phyloP scores from a whole-genome alignment of 35 echinoderm and acorn worm genomes.

The Apostichopus japonicus region DNA sequence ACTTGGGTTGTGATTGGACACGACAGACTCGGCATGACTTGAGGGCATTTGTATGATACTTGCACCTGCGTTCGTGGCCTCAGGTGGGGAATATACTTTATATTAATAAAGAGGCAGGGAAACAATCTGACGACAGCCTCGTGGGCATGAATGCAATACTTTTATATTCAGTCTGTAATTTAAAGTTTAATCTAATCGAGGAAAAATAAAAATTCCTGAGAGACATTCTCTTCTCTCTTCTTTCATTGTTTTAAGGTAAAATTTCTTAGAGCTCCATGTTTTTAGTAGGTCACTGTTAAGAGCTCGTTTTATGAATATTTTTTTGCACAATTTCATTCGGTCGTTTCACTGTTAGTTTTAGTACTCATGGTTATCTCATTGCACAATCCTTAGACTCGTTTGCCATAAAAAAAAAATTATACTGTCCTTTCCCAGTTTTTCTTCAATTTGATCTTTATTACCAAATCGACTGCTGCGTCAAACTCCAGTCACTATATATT shows the following conservation, averaged over 20 bases:
- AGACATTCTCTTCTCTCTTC: not conserved
- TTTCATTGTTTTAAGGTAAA: not conserved
- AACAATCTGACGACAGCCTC: not conserved
- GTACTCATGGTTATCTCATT: not conserved
- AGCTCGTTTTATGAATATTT: not conserved
- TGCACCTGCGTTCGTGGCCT: conserved; percentile 13
- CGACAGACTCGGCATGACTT: not conserved
- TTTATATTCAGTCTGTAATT: not conserved
- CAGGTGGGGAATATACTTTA: conserved; percentile 16
- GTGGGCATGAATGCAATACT: not conserved
- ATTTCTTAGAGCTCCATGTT: not conserved
- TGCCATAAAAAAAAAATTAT: not conserved
- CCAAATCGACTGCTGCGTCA: not conserved
- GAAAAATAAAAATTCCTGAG: not conserved
- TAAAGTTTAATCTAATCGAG: not conserved
- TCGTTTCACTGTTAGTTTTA: not conserved
- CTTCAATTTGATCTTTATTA: not conserved
- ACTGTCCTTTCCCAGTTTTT: not conserved
- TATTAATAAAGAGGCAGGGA: not conserved
- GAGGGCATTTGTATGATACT: conserved; percentile 2
- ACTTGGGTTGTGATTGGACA: conserved; percentile 5
- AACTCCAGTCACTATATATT: too few relatives aligned
- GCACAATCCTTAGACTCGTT: not conserved
- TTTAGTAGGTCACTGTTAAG: not conserved
- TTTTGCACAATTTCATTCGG: not conserved